A percentile compares a stretch with the other conserved stretches of the same genome.
phyloP scores from a whole-genome alignment of 2,113 vertebrate genomes.

The Xerus inauris region DNA sequence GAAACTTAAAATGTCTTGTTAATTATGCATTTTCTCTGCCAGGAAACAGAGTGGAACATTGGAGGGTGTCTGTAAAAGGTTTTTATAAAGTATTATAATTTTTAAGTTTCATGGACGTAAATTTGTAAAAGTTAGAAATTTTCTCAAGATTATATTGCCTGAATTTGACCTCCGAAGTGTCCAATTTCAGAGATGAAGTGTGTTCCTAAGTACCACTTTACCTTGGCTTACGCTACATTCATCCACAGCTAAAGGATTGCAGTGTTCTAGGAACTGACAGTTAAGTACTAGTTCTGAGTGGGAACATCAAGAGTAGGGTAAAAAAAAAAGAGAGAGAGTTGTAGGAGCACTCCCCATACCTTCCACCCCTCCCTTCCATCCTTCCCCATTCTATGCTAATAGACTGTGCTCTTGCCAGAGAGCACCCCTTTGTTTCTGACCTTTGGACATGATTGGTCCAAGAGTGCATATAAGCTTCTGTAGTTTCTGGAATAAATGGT shows the following conservation, averaged over 20 bases:
- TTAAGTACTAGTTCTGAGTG: not conserved
- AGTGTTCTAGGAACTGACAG: not conserved
- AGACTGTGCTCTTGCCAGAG: too few species aligned
- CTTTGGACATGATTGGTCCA: too few species aligned
- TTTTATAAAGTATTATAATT: not conserved
- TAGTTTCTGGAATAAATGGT: too few species aligned
- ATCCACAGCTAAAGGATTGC: rapidly evolving
- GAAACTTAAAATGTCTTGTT: not conserved
- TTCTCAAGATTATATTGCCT: not conserved
- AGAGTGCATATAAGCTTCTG: too few species aligned
- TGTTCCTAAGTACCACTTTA: not conserved
- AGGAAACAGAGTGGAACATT: not conserved
- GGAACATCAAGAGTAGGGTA: not conserved
- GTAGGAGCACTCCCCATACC: too few species aligned
- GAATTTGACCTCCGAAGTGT: not conserved
- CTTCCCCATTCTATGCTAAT: too few species aligned
- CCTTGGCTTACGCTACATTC: not conserved
- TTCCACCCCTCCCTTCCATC: too few species aligned
- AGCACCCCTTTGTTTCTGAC: too few species aligned
- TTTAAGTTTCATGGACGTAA: not conserved
- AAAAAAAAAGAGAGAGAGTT: not conserved
- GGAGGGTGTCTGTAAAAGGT: not conserved
- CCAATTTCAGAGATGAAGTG: not conserved
- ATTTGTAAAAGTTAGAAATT: not conserved
- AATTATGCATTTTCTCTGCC: not conserved